Base-by-base conservation (phyloP, 1,140 invertebrate species). In the Vanessa atalanta region DNA sequence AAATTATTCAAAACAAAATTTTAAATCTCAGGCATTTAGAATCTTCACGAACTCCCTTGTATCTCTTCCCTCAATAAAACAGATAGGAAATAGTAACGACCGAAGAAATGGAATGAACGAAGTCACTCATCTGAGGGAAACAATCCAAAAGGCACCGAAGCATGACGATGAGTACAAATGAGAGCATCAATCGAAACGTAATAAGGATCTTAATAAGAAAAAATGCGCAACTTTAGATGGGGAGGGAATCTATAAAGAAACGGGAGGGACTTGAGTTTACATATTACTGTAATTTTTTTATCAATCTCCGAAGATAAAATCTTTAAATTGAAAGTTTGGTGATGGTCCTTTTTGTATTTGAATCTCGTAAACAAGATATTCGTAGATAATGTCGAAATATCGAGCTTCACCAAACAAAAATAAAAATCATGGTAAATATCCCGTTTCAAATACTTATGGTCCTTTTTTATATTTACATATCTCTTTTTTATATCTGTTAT, bases 81-180 rank as follows among this genome's bases (percentile, higher is more conserved):
- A 55, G 16, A 55, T 55, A 55, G 51, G 51, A 55, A 55, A 20
- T 57, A 57, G 16, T 23, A 57, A 5, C 53, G 53, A 57, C 48
- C 48, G 13, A 50, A 57, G 53, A 61, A 61, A 61, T 37, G 57
- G 31, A 61, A 61, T 31, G 31, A 61, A 61, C 9, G 13, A 43
- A 61, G 55, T n/a, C 23, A 60, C 57, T 61, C 26, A 61, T 61
- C 57, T 61, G 57, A 61, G 14, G 57, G 20, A 23, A 61, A 61
- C 57, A 61, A 61, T 61, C 5, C 57, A 61, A 61, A 37, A n/a
- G 26, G 26, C 57, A 61, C 23, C 26, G 57, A 37, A 61, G 26
- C 57, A 61, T 61, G 31, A 61, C 13, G 23, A 61, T 37, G 53
- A 16, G 53, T 23, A 37, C 57, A 31, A 61, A 61, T 16, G 57